Percentiles rank a stretch among this genome's conserved stretches.
Conservation (phyloP, 2,113 vertebrate species). For the Clarias batrachus region DNA sequence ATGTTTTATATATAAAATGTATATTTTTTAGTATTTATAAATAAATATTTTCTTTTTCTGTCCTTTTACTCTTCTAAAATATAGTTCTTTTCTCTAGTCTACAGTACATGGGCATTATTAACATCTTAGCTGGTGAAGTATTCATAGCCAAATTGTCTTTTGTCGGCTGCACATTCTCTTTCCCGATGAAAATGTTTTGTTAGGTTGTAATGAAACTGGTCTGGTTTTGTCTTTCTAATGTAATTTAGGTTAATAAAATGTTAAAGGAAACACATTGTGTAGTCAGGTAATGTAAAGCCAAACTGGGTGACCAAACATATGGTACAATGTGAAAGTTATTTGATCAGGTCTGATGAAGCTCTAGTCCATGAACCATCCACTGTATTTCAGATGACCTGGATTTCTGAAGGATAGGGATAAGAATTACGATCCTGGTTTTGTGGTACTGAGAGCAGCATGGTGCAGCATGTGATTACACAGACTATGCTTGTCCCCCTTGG, state of each 20-base stretch:
- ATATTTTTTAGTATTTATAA: not conserved
- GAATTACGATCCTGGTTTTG: not conserved
- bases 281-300: not conserved
- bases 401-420: not conserved
- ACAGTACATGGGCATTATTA: not conserved
- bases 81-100: not conserved
- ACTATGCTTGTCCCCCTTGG: slow-evolving; percentile 23
- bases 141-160: not conserved
- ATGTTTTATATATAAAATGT: too few species aligned
- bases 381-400: not conserved
- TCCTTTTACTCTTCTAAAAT: not conserved
- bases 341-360: not conserved
- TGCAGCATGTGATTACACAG: slow-evolving; percentile 40
- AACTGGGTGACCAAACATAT: not conserved
- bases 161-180: not conserved
- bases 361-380: not conserved
- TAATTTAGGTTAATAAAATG: not conserved
- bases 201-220: not conserved
- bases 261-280: not conserved
- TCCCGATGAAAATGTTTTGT: not conserved
- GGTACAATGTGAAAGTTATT: not conserved
- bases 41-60: not conserved
- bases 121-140: not conserved
- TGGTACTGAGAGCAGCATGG: slow-evolving; percentile 4
- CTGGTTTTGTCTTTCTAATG: not conserved